Evolutionary conservation across 2,888 invertebrate species (phyloP), one percentile per base, ranked within the genome.

Genomic region (Diarsia brunnea): DNA sequence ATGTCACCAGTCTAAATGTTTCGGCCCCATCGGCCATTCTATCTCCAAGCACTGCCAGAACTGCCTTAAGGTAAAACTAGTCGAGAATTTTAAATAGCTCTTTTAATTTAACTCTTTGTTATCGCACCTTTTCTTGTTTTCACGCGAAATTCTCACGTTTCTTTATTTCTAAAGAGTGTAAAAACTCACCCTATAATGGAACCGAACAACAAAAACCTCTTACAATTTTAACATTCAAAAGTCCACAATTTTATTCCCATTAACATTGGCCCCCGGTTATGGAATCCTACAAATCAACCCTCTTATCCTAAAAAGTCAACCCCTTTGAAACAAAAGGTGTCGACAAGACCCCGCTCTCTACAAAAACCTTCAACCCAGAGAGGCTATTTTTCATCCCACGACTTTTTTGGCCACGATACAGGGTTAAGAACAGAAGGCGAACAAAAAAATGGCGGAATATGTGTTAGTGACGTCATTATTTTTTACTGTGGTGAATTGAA

Each of bases 251-350:
- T 76, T 43, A 78, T 66, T 75, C 67, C 73, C 79, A 87, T 84
- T 84, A 84, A 70, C 71, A 69, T 69, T 75, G 55, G 49, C 71
- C 78, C 73, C 72, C 63, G 81, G 84, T 82, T 85, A 86, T 76
- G 80, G 77, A 60, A 78, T 75, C 84, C 84, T 81, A 88, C 88
- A 87, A 89, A 89, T 90, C 90, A 89, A 87, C 86, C 86, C 86
- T 87, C 84, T 88, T 84, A 84, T 85, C 82, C 82, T 78, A 81
- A 88, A 90, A 90, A 90, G 83, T 84, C 82, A 82, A 85, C 86
- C 89, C 88, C 79, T 84, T 80, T 89, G 77, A 90, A 92, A 92
- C 91, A 92, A 92, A 91, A 92, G 92, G 91, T 91, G 92, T 86
- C 89, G 91, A 90, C 89, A 87, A 82, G 88, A 86, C 87, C 89